Conservation (phyloP, 2,888 invertebrate genomes). For the Dynastes tityus region DNA sequence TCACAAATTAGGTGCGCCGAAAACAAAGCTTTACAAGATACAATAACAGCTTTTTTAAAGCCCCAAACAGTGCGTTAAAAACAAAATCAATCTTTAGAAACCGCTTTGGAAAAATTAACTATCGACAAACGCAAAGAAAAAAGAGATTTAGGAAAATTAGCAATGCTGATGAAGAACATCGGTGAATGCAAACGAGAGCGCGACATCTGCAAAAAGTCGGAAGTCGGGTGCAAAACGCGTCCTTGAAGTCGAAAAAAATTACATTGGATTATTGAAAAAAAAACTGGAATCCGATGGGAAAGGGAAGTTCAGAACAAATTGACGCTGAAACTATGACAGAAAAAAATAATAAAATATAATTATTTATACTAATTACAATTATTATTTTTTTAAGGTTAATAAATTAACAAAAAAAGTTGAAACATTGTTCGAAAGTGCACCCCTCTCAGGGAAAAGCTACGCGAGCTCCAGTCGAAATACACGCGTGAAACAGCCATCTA, state of each 20-base stretch:
- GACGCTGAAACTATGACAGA: constrained; percentile 52
- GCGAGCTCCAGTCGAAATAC: constrained; percentile 52
- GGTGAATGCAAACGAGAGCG: constrained; percentile 35
- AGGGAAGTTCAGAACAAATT: constrained; percentile 42
- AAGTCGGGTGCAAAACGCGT: constrained; percentile 42
- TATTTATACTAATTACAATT: not conserved
- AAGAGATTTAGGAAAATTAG: constrained; percentile 20
- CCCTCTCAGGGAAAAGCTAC: constrained; percentile 51
- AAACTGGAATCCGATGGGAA: constrained; percentile 47
- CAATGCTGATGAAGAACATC: constrained; percentile 20
- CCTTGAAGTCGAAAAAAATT: constrained; percentile 49
- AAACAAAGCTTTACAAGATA: constrained; percentile 33
- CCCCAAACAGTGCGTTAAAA: constrained; percentile 43
- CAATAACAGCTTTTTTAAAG: constrained; percentile 38
- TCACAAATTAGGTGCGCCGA: constrained; percentile 46
- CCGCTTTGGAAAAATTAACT: constrained; percentile 3
- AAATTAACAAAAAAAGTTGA: constrained; percentile 52
- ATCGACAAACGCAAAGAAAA: constrained; percentile 4
- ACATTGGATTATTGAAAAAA: constrained; percentile 44
- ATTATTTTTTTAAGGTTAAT: constrained; percentile 50
- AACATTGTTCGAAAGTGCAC: constrained; percentile 53
- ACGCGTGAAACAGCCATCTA: not conserved
- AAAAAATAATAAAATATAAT: not conserved
- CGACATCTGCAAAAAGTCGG: constrained; percentile 35
- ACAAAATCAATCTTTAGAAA: constrained; percentile 28